Evolutionary conservation across 2,888 invertebrate genomes (phyloP).

Genomic region (Temnothorax rugatulus): DNA sequence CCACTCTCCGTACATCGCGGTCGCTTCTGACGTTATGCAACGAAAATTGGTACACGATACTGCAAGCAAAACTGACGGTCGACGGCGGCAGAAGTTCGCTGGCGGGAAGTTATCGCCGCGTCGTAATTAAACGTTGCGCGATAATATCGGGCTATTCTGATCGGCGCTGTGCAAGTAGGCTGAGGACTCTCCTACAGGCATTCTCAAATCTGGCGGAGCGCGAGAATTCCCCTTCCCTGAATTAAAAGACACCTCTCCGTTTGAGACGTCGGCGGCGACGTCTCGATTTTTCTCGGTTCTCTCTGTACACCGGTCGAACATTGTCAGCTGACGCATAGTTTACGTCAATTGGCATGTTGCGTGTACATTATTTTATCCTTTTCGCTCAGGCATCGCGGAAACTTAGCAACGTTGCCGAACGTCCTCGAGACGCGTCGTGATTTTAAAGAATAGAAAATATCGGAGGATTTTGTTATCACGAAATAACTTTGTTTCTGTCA

Average conservation of each 20-base stretch:
- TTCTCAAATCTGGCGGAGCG: constrained; percentile 26
- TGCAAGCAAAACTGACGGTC: constrained; percentile 2
- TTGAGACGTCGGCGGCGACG: background rate
- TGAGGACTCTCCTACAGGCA: constrained; percentile 29
- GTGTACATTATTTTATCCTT: constrained; percentile 1
- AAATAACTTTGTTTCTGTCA: background rate
- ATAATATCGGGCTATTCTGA: constrained; percentile 46
- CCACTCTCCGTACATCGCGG: background rate
- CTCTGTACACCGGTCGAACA: background rate
- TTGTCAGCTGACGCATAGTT: background rate
- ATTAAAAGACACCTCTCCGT: background rate
- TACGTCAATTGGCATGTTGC: constrained; percentile 8
- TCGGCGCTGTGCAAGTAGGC: constrained; percentile 31
- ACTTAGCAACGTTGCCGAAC: constrained; percentile 1
- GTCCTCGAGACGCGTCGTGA: background rate
- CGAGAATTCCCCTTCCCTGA: background rate
- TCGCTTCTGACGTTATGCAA: constrained; percentile 27
- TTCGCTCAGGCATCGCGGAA: background rate
- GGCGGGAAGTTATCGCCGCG: constrained; percentile 29
- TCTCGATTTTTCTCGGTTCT: background rate
- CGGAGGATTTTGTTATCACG: background rate
- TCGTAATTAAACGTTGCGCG: constrained; percentile 52
- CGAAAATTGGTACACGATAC: constrained; percentile 36
- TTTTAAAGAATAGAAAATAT: background rate
- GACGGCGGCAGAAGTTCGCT: constrained; percentile 19